Evolutionary conservation across 2,113 vertebrate species (phyloP).

Genomic region (Typhlomys cinereus): DNA sequence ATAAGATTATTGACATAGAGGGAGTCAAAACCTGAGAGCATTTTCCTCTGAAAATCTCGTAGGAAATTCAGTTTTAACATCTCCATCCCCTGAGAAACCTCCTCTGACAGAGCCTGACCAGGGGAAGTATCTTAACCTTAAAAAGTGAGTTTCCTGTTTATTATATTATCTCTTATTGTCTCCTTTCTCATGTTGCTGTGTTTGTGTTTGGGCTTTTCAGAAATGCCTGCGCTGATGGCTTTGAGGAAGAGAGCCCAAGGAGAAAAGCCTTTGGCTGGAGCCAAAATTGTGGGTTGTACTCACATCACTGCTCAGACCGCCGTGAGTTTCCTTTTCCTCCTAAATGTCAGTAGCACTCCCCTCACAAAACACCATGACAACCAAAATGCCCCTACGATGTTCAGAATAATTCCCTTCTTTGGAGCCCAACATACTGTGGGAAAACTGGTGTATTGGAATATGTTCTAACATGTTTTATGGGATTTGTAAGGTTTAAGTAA

Average conservation of each 20-base stretch:
- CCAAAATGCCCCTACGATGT: background rate
- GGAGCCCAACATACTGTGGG: background rate
- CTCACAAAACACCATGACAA: background rate
- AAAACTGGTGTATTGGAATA: background rate
- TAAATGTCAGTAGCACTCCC: background rate
- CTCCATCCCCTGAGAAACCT: background rate
- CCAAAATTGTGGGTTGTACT: conserved; percentile 99
- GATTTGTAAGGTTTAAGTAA: background rate
- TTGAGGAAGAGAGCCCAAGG: conserved; percentile 98
- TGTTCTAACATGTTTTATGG: background rate
- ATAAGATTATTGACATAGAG: background rate
- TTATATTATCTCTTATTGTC: background rate
- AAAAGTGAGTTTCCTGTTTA: conserved; percentile 21
- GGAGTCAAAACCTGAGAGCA: background rate
- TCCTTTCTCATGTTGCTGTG: background rate
- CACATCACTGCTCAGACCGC: conserved; percentile 99
- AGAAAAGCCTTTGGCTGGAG: conserved; percentile 97
- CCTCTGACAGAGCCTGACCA: background rate
- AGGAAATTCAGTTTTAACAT: conserved; percentile 12
- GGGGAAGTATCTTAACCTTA: background rate
- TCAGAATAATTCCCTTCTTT: background rate
- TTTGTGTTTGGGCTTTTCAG: conserved; percentile 78
- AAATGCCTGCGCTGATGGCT: conserved; percentile 99
- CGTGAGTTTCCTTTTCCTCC: conserved; percentile 85
- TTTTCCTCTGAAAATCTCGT: conserved; percentile 3